Percentiles rank a stretch among this genome's conserved stretches.
These are phyloP conservation scores for Bombylius major DNA, from an alignment of 2,888 invertebrate genomes.

Conservation along the genomic window DNA sequence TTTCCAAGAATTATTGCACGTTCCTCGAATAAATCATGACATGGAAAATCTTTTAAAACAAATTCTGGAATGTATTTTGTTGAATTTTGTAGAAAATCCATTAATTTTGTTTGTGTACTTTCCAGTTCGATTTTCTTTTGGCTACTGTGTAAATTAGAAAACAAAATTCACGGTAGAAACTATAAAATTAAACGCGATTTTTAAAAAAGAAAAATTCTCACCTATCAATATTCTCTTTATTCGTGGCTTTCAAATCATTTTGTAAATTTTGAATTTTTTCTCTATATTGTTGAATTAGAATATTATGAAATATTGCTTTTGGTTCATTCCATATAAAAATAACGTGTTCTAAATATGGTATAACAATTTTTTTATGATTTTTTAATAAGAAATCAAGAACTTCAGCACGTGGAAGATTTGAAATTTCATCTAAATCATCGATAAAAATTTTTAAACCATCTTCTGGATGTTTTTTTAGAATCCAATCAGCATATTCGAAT, in stretches of 20 bases:
- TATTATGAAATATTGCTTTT: conserved; percentile 78
- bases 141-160: not conserved
- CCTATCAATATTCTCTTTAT: not conserved
- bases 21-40: conserved; percentile 77
- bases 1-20: conserved; percentile 88
- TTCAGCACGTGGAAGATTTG: conserved; percentile 74
- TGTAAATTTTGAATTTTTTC: conserved; percentile 47
- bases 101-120: conserved; percentile 44
- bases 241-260: conserved; percentile 28
- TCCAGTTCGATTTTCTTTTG: conserved; percentile 17
- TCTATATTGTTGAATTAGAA: conserved; percentile 76
- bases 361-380: conserved; percentile 66
- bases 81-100: conserved; percentile 71
- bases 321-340: conserved; percentile 81
- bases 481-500: conserved; percentile 89
- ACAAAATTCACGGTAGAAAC: not conserved
- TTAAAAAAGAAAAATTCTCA: not conserved
- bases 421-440: conserved; percentile 77
- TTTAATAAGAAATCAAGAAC: conserved; percentile 81
- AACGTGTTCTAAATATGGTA: conserved; percentile 90
- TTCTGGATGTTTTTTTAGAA: conserved; percentile 70
- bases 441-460: conserved; percentile 85
- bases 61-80: conserved; percentile 72
- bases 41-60: conserved; percentile 75
- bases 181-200: not conserved